Evolutionary conservation across 2,888 invertebrate genomes (phyloP).

Genomic region (Pammene fasciana): DNA sequence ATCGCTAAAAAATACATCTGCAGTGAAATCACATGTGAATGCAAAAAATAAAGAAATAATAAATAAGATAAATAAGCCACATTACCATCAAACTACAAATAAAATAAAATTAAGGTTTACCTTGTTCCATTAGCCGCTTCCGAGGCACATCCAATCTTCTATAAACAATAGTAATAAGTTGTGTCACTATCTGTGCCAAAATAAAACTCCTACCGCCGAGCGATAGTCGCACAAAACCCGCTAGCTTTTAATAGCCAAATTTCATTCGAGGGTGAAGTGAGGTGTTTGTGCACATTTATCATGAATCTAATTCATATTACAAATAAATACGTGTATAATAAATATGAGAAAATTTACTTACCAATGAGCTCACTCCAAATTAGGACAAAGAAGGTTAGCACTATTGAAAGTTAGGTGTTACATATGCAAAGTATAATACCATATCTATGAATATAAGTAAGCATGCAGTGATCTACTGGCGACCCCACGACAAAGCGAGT

Average conservation of each 20-base stretch:
- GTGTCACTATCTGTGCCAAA: slow-evolving; percentile 40
- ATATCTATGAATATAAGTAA: slow-evolving; percentile 41
- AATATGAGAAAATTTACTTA: slow-evolving; percentile 68
- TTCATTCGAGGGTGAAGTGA: slow-evolving; percentile 50
- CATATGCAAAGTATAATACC: slow-evolving; percentile 29
- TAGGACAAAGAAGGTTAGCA: slow-evolving; percentile 63
- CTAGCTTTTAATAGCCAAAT: slow-evolving; percentile 36
- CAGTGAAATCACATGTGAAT: slow-evolving; percentile 84
- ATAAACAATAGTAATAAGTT: slow-evolving; percentile 51
- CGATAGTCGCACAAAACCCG: slow-evolving; percentile 9
- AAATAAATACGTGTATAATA: slow-evolving; percentile 52
- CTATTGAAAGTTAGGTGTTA: slow-evolving; percentile 47
- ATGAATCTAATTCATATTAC: slow-evolving; percentile 53
- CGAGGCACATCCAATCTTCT: slow-evolving; percentile 60
- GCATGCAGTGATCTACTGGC: slow-evolving; percentile 69
- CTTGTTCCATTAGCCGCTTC: slow-evolving; percentile 57
- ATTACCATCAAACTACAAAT: slow-evolving; percentile 76
- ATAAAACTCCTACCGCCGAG: slow-evolving; percentile 31
- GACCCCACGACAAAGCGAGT: slow-evolving; percentile 68
- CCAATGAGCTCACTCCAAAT: slow-evolving; percentile 62
- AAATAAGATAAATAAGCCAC: slow-evolving; percentile 81
- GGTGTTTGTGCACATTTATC: slow-evolving; percentile 63
- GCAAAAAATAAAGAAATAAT: slow-evolving; percentile 74
- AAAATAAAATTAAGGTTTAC: slow-evolving; percentile 68
- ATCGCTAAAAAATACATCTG: slow-evolving; percentile 76